Base-by-base conservation (phyloP, 2,888 invertebrate genomes). In the Acanthosepion pharaonis region DNA sequence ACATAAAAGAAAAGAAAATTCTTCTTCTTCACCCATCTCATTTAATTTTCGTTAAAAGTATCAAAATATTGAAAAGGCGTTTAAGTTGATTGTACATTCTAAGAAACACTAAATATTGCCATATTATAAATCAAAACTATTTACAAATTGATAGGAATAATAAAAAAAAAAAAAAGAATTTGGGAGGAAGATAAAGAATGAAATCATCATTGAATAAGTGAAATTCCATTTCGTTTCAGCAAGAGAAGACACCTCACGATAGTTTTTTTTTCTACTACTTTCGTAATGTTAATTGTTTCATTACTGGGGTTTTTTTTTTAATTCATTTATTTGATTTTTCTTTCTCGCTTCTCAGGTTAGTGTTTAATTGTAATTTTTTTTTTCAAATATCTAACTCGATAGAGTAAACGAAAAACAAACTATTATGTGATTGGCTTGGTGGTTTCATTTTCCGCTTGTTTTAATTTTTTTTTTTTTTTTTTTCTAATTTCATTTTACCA, bases 31-130 rank as follows among this genome's bases (percentile, higher is more conserved):
- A 15, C 78, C n/a, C 33, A 15, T 33, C 78, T 78, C n/a, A 33
- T 78, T 78, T 78, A n/a, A 78, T 78, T n/a, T n/a, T 78, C n/a
- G 33, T 78, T 78, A n/a, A n/a, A n/a, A 78, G n/a, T 78, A 78
- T 78, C n/a, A n/a, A 78, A 15, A 33, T 78, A 78, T 78, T 78
- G 78, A 78, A 78, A 78, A 78, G n/a, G 18, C 4, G 78, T 78
- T 78, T 1, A 78, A 78, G 78, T 11, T 15, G 15, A 78, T 78
- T 78, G n/a, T 78, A n/a, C 15, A 9, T 78, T 15, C n/a, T 18
- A 78, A 78, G 15, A 20, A 23, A 78, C n/a, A 78, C n/a, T 78
- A 78, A 78, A 78, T 78, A n/a, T 78, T 78, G 78, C n/a, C n/a
- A 23, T 20, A 59, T 59, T 23, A 6, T 20, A 33, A 78, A 78